Evolutionary conservation across 2,797 vertebrate species (phyloP).

Genomic region (Nothura maculosa): DNA sequence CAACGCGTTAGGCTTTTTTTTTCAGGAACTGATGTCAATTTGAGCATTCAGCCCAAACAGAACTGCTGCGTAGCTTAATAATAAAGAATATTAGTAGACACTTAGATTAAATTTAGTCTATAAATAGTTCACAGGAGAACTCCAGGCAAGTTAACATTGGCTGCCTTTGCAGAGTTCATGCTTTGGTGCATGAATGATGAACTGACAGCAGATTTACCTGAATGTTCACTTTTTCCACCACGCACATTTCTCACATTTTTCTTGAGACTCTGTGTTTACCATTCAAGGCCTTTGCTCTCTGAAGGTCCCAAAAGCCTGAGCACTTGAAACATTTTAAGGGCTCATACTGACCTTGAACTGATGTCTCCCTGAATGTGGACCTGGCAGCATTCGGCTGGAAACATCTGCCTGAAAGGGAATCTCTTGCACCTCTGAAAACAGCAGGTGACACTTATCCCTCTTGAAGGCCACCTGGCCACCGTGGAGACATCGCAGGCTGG

Average conservation of each 20-base stretch:
- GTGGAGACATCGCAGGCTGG: fast-evolving
- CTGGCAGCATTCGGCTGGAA: background rate
- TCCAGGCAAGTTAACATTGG: background rate
- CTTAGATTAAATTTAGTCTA: background rate
- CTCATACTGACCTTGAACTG: background rate
- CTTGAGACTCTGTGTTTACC: background rate
- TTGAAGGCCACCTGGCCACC: background rate
- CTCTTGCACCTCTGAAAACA: background rate
- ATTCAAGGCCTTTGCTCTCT: background rate
- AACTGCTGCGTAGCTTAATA: background rate
- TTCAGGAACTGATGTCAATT: background rate
- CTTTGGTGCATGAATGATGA: background rate
- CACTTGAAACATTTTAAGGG: background rate
- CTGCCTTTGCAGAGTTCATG: background rate
- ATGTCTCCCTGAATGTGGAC: background rate
- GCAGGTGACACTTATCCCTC: fast-evolving
- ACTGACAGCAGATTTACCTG: background rate
- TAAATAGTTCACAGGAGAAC: background rate
- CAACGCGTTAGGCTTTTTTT: background rate
- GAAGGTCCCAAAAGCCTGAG: background rate
- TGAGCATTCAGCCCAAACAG: background rate
- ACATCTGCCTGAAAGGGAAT: background rate
- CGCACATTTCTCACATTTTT: background rate
- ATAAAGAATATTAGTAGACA: background rate
- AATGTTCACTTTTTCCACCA: background rate